Percentiles rank a stretch among this genome's conserved stretches.
phyloP scores from a whole-genome alignment of 1,140 invertebrate genomes.

The Drosophila lacteicornis region DNA sequence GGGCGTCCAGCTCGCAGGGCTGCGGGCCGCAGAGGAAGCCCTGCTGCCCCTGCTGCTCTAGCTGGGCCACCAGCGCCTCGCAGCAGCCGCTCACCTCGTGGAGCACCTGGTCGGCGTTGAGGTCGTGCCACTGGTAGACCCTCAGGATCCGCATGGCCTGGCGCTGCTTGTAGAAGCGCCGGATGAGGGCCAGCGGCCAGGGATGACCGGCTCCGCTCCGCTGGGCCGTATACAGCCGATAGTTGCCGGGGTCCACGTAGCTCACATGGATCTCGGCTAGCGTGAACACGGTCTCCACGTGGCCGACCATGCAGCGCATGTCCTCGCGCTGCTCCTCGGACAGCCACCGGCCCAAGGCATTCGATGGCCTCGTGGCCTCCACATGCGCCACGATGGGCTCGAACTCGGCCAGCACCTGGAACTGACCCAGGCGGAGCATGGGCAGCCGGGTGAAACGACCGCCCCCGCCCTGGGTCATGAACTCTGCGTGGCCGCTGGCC shows the following conservation, averaged over 20 bases:
- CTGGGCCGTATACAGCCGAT: conserved; percentile 91
- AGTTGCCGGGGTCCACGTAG: conserved; percentile 92
- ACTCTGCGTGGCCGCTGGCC: conserved; percentile 94
- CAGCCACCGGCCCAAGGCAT: conserved; percentile 10
- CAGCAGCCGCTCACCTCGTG: conserved; percentile 89
- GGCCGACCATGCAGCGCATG: conserved; percentile 94
- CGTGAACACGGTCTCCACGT: conserved; percentile 92
- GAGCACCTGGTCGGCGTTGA: conserved; percentile 89
- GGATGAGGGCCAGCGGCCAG: conserved; percentile 93
- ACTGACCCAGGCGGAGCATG: conserved; percentile 94
- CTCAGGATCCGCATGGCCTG: conserved; percentile 89
- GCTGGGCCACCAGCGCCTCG: conserved; percentile 90
- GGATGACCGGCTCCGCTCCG: conserved; percentile 94
- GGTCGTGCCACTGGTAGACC: conserved; percentile 91
- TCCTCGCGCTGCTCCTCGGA: conserved; percentile 92
- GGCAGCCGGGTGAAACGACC: conserved; percentile 90
- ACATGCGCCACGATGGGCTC: conserved; percentile 95
- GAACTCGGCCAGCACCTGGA: conserved; percentile 91
- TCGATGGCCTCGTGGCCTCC: conserved; percentile 87
- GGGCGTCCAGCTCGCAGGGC: conserved; percentile 95
- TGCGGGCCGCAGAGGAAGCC: conserved; percentile 91
- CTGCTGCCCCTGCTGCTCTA: conserved; percentile 85
- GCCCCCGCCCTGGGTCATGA: conserved; percentile 96
- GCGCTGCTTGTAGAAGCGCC: conserved; percentile 91
- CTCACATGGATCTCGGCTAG: conserved; percentile 94